These are phyloP conservation scores for Helicorthomorpha holstii DNA, from an alignment of 1,140 invertebrate species.

Conservation along the genomic window DNA sequence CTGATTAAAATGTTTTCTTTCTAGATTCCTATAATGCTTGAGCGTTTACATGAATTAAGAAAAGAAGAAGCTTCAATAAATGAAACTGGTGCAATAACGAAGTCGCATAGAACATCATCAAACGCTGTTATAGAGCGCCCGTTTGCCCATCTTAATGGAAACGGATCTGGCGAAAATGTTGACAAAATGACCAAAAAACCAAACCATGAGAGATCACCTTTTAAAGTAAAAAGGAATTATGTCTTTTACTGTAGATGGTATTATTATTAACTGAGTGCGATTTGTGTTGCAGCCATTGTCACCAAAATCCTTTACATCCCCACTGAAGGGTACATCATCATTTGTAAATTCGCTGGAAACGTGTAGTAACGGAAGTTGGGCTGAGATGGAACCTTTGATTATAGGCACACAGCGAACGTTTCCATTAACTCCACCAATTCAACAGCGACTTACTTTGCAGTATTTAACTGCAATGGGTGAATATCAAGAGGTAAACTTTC, in stretches of 20 bases:
- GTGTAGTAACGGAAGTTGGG: slow-evolving; percentile 66
- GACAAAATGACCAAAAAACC: too few species aligned
- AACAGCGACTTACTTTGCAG: slow-evolving; percentile 77
- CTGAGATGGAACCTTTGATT: slow-evolving; percentile 68
- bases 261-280: too few species aligned
- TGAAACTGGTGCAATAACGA: neutral
- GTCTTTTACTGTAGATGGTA: too few species aligned
- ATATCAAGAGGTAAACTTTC: slow-evolving; percentile 66
- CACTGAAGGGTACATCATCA: too few species aligned
- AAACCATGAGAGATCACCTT: too few species aligned
- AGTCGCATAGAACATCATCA: neutral
- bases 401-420: slow-evolving; percentile 71
- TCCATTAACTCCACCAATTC: slow-evolving; percentile 66
- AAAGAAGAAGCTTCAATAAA: slow-evolving; percentile 19
- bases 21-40: slow-evolving; percentile 59
- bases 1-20: neutral
- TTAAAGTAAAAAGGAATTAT: too few species aligned
- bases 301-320: too few species aligned
- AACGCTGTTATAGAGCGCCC: slow-evolving; percentile 8
- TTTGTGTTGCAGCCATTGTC: too few species aligned
- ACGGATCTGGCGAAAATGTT: neutral
- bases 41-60: slow-evolving; percentile 57
- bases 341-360: neutral
- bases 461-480: slow-evolving; percentile 90
- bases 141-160: slow-evolving; percentile 10